Evolutionary conservation across 2,797 vertebrate species (phyloP).

Genomic region (Gobionotothen gibberifrons): DNA sequence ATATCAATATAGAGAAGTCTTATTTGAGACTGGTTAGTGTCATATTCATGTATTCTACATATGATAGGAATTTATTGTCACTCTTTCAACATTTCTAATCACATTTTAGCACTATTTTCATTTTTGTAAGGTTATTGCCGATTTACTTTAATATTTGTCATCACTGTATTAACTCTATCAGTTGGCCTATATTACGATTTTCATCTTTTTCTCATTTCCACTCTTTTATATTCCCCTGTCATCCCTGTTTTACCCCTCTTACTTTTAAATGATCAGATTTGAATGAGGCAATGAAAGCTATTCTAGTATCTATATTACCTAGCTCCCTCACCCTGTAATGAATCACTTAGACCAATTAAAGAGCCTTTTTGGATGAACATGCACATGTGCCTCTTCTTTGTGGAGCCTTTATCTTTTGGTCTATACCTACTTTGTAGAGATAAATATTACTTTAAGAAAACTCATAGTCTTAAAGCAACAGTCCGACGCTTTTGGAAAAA

Average conservation of each 20-base stretch:
- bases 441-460: not conserved
- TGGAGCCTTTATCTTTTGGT: slow-evolving; percentile 4
- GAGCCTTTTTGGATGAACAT: slow-evolving; percentile 78
- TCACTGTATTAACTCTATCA: slow-evolving; percentile 61
- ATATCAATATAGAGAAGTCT: slow-evolving; percentile 73
- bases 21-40: slow-evolving; percentile 71
- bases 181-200: slow-evolving; percentile 67
- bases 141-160: slow-evolving; percentile 68
- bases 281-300: slow-evolving; percentile 83
- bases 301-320: slow-evolving; percentile 85
- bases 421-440: not conserved
- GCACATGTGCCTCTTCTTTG: slow-evolving; percentile 62
- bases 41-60: slow-evolving; percentile 78
- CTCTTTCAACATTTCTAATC: slow-evolving; percentile 70
- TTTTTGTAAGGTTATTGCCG: slow-evolving; percentile 62
- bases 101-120: slow-evolving; percentile 64
- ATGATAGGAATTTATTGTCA: slow-evolving; percentile 76
- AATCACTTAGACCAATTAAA: slow-evolving; percentile 85
- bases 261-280: slow-evolving; percentile 75
- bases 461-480: not conserved
- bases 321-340: slow-evolving; percentile 84
- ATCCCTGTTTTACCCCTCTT: slow-evolving; percentile 54
- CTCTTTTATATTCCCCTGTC: slow-evolving; percentile 71
- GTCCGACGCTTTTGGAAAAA: not conserved
- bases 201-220: slow-evolving; percentile 69